Conservation (phyloP, 2,797 vertebrate genomes). For the Xenopus petersii region DNA sequence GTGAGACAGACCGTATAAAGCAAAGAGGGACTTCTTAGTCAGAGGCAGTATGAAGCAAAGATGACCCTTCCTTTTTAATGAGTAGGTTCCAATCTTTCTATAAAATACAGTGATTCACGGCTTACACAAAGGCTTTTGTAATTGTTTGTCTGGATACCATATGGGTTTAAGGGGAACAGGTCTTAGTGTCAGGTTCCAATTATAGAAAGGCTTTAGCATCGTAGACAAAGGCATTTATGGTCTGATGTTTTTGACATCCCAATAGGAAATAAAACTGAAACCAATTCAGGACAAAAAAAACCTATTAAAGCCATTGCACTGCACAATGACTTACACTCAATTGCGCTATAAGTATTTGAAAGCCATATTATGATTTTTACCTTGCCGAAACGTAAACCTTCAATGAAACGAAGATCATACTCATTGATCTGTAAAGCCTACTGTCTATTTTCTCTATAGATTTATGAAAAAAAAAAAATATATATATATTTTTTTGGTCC, state of each 20-base stretch:
- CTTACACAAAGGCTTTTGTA: neutral
- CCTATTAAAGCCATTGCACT: neutral
- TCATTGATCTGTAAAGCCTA: no score
- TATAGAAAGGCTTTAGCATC: neutral
- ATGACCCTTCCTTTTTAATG: neutral
- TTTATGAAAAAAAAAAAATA: no score
- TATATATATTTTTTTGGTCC: neutral
- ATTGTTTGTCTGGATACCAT: slow-evolving; percentile 2
- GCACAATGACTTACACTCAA: neutral
- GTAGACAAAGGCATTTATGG: neutral
- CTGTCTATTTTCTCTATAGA: no score
- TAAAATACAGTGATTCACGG: neutral
- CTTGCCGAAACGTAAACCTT: no score
- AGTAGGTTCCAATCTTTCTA: neutral
- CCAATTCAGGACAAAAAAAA: neutral
- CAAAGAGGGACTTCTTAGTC: neutral
- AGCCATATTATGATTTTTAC: no score
- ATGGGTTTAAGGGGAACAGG: neutral
- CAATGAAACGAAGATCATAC: no score
- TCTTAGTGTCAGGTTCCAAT: neutral
- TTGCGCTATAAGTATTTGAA: no score
- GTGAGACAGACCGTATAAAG: no score
- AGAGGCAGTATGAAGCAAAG: neutral
- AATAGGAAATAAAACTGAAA: neutral
- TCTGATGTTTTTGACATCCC: neutral